These are phyloP conservation scores for Malurus elegans DNA, from an alignment of 2,113 vertebrate species.

Conservation along the genomic window DNA sequence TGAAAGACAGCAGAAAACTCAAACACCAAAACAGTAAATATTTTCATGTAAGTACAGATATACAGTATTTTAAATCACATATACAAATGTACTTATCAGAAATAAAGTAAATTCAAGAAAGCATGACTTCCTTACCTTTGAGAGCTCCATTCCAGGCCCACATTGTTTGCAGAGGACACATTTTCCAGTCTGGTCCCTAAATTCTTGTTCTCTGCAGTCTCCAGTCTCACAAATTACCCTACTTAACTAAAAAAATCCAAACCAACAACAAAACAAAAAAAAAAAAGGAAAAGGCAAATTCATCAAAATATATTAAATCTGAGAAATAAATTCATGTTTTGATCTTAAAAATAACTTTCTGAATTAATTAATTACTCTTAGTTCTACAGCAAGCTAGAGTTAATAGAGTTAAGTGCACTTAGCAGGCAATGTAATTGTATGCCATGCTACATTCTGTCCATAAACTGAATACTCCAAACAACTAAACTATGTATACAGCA, in stretches of 20 bases:
- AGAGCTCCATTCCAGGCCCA: slow-evolving; percentile 94
- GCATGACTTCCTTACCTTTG: slow-evolving; percentile 78
- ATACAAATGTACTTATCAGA: background rate
- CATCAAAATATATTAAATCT: background rate
- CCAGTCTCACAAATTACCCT: slow-evolving; percentile 75
- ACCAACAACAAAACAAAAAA: background rate
- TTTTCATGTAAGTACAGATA: background rate
- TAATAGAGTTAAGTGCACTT: background rate
- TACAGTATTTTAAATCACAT: background rate
- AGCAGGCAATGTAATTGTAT: background rate
- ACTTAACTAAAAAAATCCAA: slow-evolving; percentile 62
- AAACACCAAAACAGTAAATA: background rate
- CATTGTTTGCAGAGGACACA: slow-evolving; percentile 90
- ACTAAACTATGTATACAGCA: background rate
- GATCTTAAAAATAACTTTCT: background rate
- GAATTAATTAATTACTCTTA: background rate
- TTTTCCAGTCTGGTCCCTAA: slow-evolving; percentile 82
- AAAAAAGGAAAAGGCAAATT: background rate
- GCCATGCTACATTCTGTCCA: background rate
- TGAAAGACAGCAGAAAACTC: background rate
- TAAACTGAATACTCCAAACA: background rate
- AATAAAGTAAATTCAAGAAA: background rate
- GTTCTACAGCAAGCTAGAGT: background rate
- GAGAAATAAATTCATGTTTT: background rate
- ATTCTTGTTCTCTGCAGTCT: slow-evolving; percentile 94